These are phyloP conservation scores for Podarcis siculus DNA, from an alignment of 2,797 vertebrate genomes.

Conservation along the genomic window DNA sequence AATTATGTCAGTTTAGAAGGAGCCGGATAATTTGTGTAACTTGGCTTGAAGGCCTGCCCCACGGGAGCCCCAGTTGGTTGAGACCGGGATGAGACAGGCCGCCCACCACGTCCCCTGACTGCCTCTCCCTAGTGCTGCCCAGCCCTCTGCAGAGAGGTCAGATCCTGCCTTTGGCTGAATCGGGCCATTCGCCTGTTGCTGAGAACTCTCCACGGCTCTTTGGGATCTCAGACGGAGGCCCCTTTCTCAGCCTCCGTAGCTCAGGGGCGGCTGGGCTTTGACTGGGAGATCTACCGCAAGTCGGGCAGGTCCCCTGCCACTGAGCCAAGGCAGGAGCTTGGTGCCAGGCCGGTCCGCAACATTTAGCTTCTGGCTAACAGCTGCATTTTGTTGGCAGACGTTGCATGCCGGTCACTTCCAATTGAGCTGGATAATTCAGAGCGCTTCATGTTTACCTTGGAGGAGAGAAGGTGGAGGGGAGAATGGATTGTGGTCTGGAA, in stretches of 20 bases:
- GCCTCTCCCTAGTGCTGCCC: background rate
- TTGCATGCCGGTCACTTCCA: too few species aligned
- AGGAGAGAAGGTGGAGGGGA: too few species aligned
- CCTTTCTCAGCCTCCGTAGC: background rate
- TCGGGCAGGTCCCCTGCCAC: background rate
- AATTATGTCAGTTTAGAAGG: background rate
- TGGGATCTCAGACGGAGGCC: too few species aligned
- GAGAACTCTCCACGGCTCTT: too few species aligned
- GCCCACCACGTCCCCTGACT: too few species aligned
- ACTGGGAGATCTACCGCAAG: background rate
- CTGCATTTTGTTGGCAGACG: background rate
- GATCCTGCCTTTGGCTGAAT: background rate
- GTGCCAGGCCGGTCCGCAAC: background rate
- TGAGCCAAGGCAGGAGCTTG: background rate
- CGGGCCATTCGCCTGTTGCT: too few species aligned
- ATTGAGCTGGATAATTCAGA: too few species aligned
- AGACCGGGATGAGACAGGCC: background rate
- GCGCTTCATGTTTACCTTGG: too few species aligned
- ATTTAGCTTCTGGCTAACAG: background rate
- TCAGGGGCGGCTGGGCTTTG: background rate
- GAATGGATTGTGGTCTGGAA: too few species aligned
- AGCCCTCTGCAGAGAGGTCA: background rate
- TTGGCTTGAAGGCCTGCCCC: background rate
- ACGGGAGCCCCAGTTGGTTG: background rate
- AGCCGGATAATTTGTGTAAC: background rate